Evolutionary conservation across 2,113 vertebrate species (phyloP), one percentile per base, ranked within the genome.

Genomic region (Tragelaphus imberbis): DNA sequence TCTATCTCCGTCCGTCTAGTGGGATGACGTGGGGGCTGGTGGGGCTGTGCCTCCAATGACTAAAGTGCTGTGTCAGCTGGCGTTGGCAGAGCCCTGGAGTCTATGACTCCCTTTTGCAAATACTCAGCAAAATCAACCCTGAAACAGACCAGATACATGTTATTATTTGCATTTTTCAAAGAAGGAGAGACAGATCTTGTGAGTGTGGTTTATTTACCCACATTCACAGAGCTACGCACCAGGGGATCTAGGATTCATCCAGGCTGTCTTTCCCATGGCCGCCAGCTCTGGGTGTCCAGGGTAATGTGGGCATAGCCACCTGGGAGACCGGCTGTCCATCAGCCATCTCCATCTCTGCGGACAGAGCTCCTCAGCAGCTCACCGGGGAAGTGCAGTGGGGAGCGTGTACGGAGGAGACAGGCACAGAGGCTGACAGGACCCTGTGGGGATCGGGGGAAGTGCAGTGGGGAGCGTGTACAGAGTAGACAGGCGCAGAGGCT

Each of bases 61-160:
- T 7, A 8, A 49, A 13, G 8, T 16, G 8, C 16, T 3, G 4
- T 27, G 1, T 14, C 3, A 5, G 21, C 19, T 25, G 33, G 49
- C 25, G 0, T 30, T 13, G 15, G 63, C 47, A 10, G 58, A 17
- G 25, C 8, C 0, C 21, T 9, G 4, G 23, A 23, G 15, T 9
- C 25, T 9, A 0, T 13, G 7, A 7, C 44, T 27, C 51, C 53
- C n/a, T 28, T 14, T 11, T 14, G 6, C 53, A 36, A 7, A 33
- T 1, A 13, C 27, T 33, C 21, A 8, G 14, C 33, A 30, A 10
- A 27, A 6, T 81, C 53, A 7, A 1, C 5, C 6, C 11, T 2
- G 9, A 30, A 17, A 13, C 21, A 2, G 10, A 8, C 1, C 1
- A 3, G 8, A 0, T 7, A 0, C 27, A 7, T 1, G 2, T 10